A percentile compares a stretch with the other conserved stretches of the same genome.
Evolutionary conservation across 2,797 vertebrate genomes (phyloP).

Genomic region (Spea hammondii): DNA sequence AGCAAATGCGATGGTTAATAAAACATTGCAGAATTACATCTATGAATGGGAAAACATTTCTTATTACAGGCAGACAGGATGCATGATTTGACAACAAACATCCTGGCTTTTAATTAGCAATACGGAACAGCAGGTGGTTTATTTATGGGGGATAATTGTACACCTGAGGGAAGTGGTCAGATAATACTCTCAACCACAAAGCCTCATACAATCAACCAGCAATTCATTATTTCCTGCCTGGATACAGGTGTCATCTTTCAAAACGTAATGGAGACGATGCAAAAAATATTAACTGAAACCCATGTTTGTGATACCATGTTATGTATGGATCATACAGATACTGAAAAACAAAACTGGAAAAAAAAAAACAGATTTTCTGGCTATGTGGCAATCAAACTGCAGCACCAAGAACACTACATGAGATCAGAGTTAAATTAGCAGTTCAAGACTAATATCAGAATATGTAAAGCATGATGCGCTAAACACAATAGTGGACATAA

Average conservation of each 20-base stretch:
- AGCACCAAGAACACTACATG: too few species aligned
- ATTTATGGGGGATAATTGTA: conserved; percentile 46
- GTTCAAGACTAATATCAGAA: too few species aligned
- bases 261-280: neutral
- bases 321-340: too few species aligned
- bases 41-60: conserved; percentile 6
- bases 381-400: too few species aligned
- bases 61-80: conserved; percentile 20
- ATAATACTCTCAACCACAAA: conserved; percentile 30
- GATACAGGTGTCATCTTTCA: neutral
- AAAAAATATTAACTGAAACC: neutral
- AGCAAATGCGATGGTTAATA: neutral
- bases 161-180: conserved; percentile 47
- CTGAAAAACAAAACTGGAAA: too few species aligned
- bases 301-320: neutral
- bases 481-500: too few species aligned
- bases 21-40: neutral
- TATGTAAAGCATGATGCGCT: too few species aligned
- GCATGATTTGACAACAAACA: conserved; percentile 29
- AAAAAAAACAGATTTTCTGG: too few species aligned
- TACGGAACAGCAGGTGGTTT: conserved; percentile 39
- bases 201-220: conserved; percentile 6
- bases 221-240: conserved; percentile 3
- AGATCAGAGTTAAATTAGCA: too few species aligned
- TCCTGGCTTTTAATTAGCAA: conserved; percentile 41